Conservation (phyloP, 2,888 invertebrate species). For the Eupeodes luniger region DNA sequence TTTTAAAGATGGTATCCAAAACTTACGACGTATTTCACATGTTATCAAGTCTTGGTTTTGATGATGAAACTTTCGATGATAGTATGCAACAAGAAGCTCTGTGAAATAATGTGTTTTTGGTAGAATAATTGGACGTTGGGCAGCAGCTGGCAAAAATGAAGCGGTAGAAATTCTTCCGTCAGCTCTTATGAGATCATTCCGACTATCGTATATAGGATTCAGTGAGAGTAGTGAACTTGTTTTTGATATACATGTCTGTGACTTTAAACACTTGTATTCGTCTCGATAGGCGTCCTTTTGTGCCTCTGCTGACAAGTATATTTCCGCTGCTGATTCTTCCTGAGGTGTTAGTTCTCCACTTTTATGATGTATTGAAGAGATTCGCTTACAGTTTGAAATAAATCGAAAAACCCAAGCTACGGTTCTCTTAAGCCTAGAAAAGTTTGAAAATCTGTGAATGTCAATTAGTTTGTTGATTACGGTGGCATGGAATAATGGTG, state of each 20-base stretch:
- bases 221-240: conserved; percentile 11
- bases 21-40: conserved; percentile 38
- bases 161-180: neutral
- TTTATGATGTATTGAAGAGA: neutral
- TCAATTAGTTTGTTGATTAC: conserved; percentile 13
- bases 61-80: conserved; percentile 39
- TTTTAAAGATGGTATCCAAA: conserved; percentile 41
- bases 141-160: neutral
- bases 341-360: conserved; percentile 23
- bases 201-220: conserved; percentile 3
- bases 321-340: conserved; percentile 25
- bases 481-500: neutral
- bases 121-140: conserved; percentile 30
- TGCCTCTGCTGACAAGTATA: conserved; percentile 10
- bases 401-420: conserved; percentile 30
- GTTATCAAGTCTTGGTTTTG: conserved; percentile 42
- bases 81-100: conserved; percentile 33
- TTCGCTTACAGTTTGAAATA: neutral
- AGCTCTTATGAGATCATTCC: neutral
- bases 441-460: conserved; percentile 25
- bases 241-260: neutral
- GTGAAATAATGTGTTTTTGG: conserved; percentile 30
- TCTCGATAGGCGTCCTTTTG: neutral
- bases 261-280: conserved; percentile 21
- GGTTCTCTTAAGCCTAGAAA: conserved; percentile 5